Base-by-base conservation (phyloP, 2,888 invertebrate species). In the Clunio marinus region DNA sequence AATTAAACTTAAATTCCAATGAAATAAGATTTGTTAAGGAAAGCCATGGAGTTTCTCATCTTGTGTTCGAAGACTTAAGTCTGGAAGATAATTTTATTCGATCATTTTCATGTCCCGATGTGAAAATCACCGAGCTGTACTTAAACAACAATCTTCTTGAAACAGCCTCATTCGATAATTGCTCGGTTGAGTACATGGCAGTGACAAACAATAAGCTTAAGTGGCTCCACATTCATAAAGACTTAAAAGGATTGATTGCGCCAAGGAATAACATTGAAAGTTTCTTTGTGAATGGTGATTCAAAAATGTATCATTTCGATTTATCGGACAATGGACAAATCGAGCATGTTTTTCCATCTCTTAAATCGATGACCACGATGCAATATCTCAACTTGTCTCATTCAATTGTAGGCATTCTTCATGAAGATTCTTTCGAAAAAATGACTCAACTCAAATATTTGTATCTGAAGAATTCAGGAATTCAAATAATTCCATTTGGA, bases 271-370 rank as follows among this genome's bases (percentile, higher is more conserved):
- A 32, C 7, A 59, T 59, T 10, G 15, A n/a, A 17, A 35, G 32
- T 13, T 59, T 59, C 13, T 13, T 59, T 15, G 32, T 59, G 10
- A 59, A 20, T 3, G 59, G 59, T 2, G 59, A 59, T 13, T 20
- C 59, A 10, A 20, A 59, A 59, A 59, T 59, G 24, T 59, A 32
- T 32, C 59, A 59, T 35, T 32, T 59, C 20, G 59, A 59, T 10
- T 22, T 59, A n/a, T 25, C 25, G 20, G 59, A 35, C 7, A 59
- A 59, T 59, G 32, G 25, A 17, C n/a, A 59, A 8, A 35, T 59
- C 17, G 17, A 7, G 2, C 28, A 59, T 59, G 22, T 59, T 20
- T 59, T 59, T 7, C 59, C 59, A 1, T 17, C 59, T 2, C 35
- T 59, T 1, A 59, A 59, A 22, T 8, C 8, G 1, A 32, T 59